phyloP scores from a whole-genome alignment of 2,888 invertebrate genomes.

The Choreutis nemorana region DNA sequence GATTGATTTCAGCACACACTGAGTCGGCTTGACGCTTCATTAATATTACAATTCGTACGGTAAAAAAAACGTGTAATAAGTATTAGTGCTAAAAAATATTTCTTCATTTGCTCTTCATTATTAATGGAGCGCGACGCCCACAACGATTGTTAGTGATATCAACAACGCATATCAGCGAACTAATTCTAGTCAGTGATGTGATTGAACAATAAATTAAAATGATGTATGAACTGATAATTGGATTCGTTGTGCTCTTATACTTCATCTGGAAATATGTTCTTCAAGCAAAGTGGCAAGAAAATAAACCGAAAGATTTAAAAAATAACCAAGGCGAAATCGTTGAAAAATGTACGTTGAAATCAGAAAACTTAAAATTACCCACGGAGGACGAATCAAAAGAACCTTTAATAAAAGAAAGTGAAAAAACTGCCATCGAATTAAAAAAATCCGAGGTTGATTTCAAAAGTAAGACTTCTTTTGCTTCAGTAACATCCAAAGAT shows the following conservation, averaged over 20 bases:
- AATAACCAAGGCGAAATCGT: not conserved
- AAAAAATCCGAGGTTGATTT: too few relatives aligned
- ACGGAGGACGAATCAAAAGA: not conserved
- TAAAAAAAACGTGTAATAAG: slow-evolving; percentile 19
- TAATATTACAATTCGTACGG: slow-evolving; percentile 16
- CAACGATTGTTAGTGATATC: slow-evolving; percentile 26
- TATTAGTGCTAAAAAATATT: slow-evolving; percentile 24
- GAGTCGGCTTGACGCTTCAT: slow-evolving; percentile 16
- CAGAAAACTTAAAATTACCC: too few relatives aligned
- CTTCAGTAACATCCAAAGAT: too few relatives aligned
- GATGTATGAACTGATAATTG: slow-evolving; percentile 46
- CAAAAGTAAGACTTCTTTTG: too few relatives aligned
- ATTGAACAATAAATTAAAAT: slow-evolving; percentile 35
- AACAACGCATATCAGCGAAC: slow-evolving; percentile 12
- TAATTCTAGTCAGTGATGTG: slow-evolving; percentile 41
- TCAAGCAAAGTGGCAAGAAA: slow-evolving; percentile 15
- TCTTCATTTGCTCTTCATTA: slow-evolving; percentile 23
- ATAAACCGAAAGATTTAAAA: slow-evolving; percentile 6
- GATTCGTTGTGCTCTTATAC: slow-evolving; percentile 36
- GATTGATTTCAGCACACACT: slow-evolving; percentile 1
- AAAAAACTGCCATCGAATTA: too few relatives aligned
- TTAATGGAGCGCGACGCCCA: slow-evolving; percentile 33
- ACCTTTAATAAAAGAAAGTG: too few relatives aligned
- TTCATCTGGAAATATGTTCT: slow-evolving; percentile 43
- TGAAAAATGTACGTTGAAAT: too few relatives aligned